These are phyloP conservation scores for Oncorhynchus keta DNA, from an alignment of 2,113 vertebrate species.

Conservation along the genomic window DNA sequence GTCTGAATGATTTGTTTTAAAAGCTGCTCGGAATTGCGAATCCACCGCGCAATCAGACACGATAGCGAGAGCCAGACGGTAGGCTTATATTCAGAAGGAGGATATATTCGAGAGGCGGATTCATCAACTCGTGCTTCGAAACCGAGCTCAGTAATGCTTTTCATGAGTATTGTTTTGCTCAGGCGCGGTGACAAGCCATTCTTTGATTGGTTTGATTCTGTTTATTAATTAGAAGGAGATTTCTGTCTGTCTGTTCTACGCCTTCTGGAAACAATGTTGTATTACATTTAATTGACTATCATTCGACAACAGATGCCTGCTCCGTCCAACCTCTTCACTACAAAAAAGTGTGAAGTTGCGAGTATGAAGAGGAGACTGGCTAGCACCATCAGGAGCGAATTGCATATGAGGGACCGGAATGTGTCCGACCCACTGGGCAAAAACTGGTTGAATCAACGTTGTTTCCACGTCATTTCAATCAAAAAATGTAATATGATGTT, in stretches of 20 bases:
- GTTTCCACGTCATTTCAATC: no score
- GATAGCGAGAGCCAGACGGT: not conserved
- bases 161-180: not conserved
- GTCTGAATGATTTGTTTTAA: constrained; percentile 6
- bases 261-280: not conserved
- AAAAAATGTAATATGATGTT: no score
- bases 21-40: constrained; percentile 14
- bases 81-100: constrained; percentile 16
- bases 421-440: no score
- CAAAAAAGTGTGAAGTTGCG: no score
- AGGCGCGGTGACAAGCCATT: not conserved
- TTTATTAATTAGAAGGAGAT: not conserved
- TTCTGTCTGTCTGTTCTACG: not conserved
- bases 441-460: no score
- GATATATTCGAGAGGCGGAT: constrained; percentile 2
- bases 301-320: not conserved
- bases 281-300: not conserved
- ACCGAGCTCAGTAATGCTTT: not conserved
- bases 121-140: not conserved
- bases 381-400: no score
- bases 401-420: no score
- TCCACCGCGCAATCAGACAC: constrained; percentile 10
- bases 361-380: no score
- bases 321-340: no score
- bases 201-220: not conserved